A percentile compares a stretch with the other conserved stretches of the same genome.
phyloP scores from a whole-genome alignment of 2,113 vertebrate species.

The Myotis davidii region DNA sequence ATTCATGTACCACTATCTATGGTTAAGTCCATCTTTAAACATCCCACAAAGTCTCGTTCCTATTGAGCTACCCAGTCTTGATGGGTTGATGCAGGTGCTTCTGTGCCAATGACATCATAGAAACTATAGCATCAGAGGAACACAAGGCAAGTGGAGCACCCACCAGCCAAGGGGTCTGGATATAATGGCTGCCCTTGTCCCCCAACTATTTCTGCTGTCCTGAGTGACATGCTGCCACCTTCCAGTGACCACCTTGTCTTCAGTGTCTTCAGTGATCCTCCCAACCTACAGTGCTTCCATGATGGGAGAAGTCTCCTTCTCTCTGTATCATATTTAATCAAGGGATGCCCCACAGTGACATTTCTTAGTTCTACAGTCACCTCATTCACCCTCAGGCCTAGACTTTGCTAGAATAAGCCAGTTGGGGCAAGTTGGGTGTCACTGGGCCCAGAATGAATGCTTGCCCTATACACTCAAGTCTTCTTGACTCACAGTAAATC shows the following conservation, averaged over 20 bases:
- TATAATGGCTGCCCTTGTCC: neutral
- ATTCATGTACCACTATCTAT: rapidly evolving
- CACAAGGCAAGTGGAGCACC: rapidly evolving
- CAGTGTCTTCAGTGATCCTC: too few species aligned
- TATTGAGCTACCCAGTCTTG: rapidly evolving
- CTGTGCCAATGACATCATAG: rapidly evolving
- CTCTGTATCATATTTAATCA: neutral
- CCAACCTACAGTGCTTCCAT: neutral
- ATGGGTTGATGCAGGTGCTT: neutral
- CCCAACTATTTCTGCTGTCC: neutral
- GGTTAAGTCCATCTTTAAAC: too few species aligned
- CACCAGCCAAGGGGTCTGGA: rapidly evolving
- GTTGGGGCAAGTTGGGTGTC: rapidly evolving
- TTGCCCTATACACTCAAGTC: rapidly evolving
- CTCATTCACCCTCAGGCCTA: too few species aligned
- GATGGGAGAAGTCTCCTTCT: neutral
- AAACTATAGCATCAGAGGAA: neutral
- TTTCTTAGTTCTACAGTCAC: neutral
- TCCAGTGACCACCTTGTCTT: neutral
- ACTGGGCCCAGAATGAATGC: rapidly evolving
- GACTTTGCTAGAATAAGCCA: neutral
- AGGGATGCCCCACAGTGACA: rapidly evolving
- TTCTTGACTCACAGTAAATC: neutral
- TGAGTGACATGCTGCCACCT: rapidly evolving
- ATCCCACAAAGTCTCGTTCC: rapidly evolving